phyloP scores from a whole-genome alignment of 2,797 vertebrate genomes.

The Vespertilio murinus region DNA sequence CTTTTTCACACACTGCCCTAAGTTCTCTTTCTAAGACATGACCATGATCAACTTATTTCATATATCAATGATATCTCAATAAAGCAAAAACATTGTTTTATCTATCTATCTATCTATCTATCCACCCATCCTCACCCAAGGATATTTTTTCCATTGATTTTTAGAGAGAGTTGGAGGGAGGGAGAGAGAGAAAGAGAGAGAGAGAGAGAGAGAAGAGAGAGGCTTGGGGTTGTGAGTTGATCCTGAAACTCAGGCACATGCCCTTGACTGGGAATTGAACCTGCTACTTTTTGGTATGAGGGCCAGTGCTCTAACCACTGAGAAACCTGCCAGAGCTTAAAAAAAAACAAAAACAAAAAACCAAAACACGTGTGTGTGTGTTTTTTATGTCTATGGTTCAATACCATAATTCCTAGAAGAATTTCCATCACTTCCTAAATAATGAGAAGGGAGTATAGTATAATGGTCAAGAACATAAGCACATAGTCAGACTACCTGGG shows the following conservation, averaged over 20 bases:
- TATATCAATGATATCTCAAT: not conserved
- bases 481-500: not conserved
- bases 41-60: not conserved
- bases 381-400: not conserved
- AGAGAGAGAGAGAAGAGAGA: no score
- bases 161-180: not conserved
- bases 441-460: not conserved
- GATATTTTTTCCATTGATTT: not conserved
- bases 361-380: not conserved
- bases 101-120: not conserved
- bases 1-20: not conserved
- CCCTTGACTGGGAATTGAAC: not conserved
- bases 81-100: not conserved
- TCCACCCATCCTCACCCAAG: not conserved
- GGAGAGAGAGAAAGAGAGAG: no score
- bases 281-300: not conserved
- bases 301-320: not conserved
- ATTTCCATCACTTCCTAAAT: not conserved
- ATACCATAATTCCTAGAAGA: not conserved
- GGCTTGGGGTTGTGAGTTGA: not conserved
- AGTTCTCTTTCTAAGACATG: slow-evolving; percentile 14
- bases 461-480: not conserved
- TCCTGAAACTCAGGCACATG: not conserved
- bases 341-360: no score
- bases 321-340: not conserved